phyloP scores from a whole-genome alignment of 2,113 vertebrate species.

The Antigone vipio region DNA sequence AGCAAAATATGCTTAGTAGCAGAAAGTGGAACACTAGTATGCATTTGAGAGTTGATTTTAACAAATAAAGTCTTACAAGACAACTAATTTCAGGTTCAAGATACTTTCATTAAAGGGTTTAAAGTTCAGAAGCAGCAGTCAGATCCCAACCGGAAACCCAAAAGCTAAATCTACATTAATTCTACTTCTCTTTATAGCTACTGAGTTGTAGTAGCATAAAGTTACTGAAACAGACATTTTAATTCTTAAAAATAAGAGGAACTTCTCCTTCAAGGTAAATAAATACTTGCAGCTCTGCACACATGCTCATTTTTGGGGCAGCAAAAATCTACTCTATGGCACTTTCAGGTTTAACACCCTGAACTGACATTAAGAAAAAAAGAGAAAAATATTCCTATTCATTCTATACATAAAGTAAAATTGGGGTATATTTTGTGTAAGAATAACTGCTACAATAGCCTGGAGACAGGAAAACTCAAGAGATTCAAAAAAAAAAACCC shows the following conservation, averaged over 20 bases:
- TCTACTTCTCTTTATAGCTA: background rate
- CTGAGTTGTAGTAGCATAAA: background rate
- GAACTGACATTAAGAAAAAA: background rate
- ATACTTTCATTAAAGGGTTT: background rate
- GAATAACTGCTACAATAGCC: background rate
- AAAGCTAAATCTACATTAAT: background rate
- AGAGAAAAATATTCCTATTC: background rate
- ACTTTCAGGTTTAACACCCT: background rate
- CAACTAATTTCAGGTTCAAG: background rate
- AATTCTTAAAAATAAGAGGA: background rate
- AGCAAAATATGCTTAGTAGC: background rate
- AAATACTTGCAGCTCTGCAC: background rate
- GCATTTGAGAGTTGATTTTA: background rate
- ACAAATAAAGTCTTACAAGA: background rate
- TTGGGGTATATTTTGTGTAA: background rate
- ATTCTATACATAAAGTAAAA: background rate
- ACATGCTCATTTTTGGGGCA: background rate
- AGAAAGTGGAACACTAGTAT: background rate
- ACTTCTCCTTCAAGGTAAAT: background rate
- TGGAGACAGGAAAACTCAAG: background rate
- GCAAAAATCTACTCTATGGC: background rate
- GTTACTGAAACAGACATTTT: background rate
- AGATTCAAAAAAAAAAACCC: fast-evolving
- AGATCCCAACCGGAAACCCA: background rate
- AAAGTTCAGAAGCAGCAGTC: background rate